phyloP scores from a whole-genome alignment of 2,888 invertebrate genomes.

The Amorpha juglandis region DNA sequence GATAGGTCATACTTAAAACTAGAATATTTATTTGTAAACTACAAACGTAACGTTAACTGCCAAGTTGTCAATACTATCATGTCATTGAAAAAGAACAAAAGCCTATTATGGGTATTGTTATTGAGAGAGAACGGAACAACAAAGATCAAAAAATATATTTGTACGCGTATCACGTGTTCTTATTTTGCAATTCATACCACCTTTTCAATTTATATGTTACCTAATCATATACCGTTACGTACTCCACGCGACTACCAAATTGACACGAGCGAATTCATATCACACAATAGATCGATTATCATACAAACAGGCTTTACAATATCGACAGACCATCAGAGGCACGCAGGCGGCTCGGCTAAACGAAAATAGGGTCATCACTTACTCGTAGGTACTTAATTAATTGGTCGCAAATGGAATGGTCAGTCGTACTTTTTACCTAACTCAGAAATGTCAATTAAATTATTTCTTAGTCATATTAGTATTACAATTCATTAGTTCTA shows the following conservation, averaged over 20 bases:
- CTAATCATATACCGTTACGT: conserved; percentile 38
- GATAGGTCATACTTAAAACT: too few relatives aligned
- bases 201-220: conserved; percentile 30
- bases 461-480: too few relatives aligned
- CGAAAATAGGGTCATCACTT: conserved; percentile 30
- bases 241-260: conserved; percentile 39
- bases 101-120: not conserved
- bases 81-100: not conserved
- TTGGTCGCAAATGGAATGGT: too few relatives aligned
- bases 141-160: not conserved
- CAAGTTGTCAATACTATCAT: not conserved
- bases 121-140: not conserved
- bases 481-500: too few relatives aligned
- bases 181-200: not conserved
- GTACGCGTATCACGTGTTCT: not conserved
- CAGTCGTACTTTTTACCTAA: too few relatives aligned
- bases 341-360: conserved; percentile 48
- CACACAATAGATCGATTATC: conserved; percentile 59
- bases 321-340: conserved; percentile 45
- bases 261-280: conserved; percentile 53
- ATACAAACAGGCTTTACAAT: conserved; percentile 51
- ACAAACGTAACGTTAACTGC: not conserved
- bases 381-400: not conserved
- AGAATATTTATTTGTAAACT: too few relatives aligned
- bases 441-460: too few relatives aligned